These are phyloP conservation scores for Pollenia labialis DNA, from an alignment of 2,888 invertebrate genomes.

Conservation along the genomic window DNA sequence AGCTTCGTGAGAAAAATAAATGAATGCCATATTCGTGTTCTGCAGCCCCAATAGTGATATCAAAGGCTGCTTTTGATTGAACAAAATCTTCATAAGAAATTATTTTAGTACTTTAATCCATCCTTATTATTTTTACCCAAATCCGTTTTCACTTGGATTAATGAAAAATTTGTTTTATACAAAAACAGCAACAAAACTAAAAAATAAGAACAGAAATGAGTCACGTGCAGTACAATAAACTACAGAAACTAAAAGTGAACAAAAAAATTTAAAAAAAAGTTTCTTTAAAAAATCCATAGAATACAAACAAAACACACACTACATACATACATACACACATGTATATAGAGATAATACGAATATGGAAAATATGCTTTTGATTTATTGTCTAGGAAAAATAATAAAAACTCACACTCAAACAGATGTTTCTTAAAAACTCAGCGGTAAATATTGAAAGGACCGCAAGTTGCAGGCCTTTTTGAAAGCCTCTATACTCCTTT, in stretches of 20 bases:
- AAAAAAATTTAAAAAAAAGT: constrained; percentile 32
- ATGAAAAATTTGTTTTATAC: not conserved
- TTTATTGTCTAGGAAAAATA: constrained; percentile 52
- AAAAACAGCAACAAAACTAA: not conserved
- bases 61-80: no score
- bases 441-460: no score
- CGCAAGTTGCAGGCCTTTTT: no score
- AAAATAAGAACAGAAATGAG: constrained; percentile 21
- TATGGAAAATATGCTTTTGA: constrained; percentile 60
- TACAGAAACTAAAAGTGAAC: constrained; percentile 55
- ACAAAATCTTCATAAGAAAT: no score
- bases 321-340: no score
- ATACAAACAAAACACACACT: constrained; percentile 1
- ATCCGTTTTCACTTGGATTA: not conserved
- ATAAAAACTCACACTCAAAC: constrained; percentile 9
- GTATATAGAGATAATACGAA: constrained; percentile 40
- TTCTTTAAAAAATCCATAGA: constrained; percentile 9
- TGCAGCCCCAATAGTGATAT: no score
- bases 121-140: not conserved
- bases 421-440: not conserved
- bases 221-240: constrained; percentile 64
- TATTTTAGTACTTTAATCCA: no score
- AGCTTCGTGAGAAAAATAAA: no score
- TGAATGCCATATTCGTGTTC: no score
- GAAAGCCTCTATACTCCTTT: no score